Base-by-base conservation (phyloP, 2,113 vertebrate genomes). In the Heterotis niloticus region DNA sequence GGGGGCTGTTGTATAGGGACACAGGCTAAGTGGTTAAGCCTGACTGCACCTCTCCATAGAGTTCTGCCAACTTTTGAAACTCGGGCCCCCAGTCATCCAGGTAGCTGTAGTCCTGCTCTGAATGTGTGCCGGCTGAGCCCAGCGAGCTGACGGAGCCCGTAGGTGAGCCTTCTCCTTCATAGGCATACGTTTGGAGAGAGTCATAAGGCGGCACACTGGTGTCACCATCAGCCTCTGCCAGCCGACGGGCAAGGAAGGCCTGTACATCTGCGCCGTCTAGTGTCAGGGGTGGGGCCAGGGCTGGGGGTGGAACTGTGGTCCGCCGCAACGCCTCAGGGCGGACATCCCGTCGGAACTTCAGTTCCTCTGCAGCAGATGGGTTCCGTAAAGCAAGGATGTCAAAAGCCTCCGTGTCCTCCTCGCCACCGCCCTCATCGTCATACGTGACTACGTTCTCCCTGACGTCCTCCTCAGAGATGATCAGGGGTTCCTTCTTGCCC, bases 381-480 rank as follows among this genome's bases (percentile, higher is more conserved):
- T 96, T 95, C 60, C 95, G 84, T 64, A 96, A 81, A 0, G 95
- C 94, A 0, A 91, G 90, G 83, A 96, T 96, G 85, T 96, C 98
- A 51, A 99, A 99, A 51, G 98, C 98, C 83, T 99, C 98, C 0
- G 98, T 99, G 88, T 99, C 98, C 82, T 97, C 96, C 86, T 99
- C 98, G 0, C 98, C 98, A 0, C 98, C 98, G 0, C 98, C 98
- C 79, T 99, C 98, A 0, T 98, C 98, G 1, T 99, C 98, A 0
- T 99, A 99, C 5, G 94, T 96, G 67, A 96, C 95, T 65, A 96
- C 93, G 0, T 95, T 96, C 88, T 96, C 95, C 44, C 95, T 84
- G 2, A 96, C 89, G 0, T 96, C 95, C 82, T 95, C 95, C 82
- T 96, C 95, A 0, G 95, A 94, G 83, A 96, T 94, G 72, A 96